Percentiles rank a stretch among this genome's conserved stretches.
Conservation (phyloP, 64 coral and sea anemone genomes). For the Porites australiensis region DNA sequence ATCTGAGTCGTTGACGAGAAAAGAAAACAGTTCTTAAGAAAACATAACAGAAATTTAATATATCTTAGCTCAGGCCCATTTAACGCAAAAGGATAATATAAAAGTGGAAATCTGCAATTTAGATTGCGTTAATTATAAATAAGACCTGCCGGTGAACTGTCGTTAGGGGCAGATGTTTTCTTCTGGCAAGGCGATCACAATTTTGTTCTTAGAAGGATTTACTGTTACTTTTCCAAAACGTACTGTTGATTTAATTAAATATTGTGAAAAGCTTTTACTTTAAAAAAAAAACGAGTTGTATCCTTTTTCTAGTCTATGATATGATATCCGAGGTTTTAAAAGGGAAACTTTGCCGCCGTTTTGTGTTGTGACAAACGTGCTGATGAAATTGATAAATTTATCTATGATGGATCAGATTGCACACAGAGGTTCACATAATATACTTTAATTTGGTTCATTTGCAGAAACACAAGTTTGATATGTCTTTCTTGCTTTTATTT, state of each 20-base stretch:
- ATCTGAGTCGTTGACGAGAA: background rate
- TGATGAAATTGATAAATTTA: slow-evolving; percentile 57
- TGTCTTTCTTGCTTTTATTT: no score
- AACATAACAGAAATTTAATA: slow-evolving; percentile 5
- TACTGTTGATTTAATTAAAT: background rate
- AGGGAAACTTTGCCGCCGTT: background rate
- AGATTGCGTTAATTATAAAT: slow-evolving; percentile 44
- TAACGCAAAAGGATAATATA: slow-evolving; percentile 14
- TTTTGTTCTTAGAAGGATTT: slow-evolving; percentile 8
- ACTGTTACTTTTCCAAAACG: background rate
- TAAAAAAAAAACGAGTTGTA: background rate
- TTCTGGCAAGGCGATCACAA: slow-evolving; percentile 1
- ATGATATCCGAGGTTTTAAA: background rate
- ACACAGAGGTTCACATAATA: background rate
- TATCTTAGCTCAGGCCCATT: background rate
- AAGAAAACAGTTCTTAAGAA: background rate
- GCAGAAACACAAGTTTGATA: background rate
- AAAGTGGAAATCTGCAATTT: slow-evolving; percentile 47
- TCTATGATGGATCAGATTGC: background rate
- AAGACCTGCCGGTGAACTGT: slow-evolving; percentile 17
- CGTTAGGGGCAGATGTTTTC: slow-evolving; percentile 27
- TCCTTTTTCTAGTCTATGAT: background rate
- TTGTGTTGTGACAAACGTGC: background rate
- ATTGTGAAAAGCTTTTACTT: background rate
- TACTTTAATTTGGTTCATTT: background rate